Evolutionary conservation across 2,797 vertebrate species (phyloP).

Genomic region (Diglossa cyanea): DNA sequence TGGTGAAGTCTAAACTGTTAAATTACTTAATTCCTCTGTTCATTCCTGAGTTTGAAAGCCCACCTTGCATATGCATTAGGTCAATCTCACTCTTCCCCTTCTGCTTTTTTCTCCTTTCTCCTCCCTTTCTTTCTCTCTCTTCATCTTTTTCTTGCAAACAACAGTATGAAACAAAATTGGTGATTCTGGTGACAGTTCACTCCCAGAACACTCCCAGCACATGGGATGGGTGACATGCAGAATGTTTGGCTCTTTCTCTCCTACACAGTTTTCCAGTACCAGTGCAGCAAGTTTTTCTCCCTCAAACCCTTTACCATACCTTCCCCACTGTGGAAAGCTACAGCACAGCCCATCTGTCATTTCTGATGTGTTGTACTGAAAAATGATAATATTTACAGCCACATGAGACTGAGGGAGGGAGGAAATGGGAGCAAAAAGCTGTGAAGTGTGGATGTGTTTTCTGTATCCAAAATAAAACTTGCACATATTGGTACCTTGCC

Average conservation of each 20-base stretch:
- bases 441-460: neutral
- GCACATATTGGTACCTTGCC: constrained; percentile 7
- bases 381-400: neutral
- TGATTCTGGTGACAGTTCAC: neutral
- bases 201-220: neutral
- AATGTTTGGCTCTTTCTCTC: neutral
- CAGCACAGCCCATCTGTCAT: neutral
- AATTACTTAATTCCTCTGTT: neutral
- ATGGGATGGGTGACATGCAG: neutral
- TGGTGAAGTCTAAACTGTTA: neutral
- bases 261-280: neutral
- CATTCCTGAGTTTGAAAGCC: neutral
- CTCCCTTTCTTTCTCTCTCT: neutral
- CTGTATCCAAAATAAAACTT: constrained; percentile 50
- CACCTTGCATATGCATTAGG: neutral
- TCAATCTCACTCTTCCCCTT: neutral
- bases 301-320: neutral
- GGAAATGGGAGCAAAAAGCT: neutral
- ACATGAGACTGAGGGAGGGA: neutral
- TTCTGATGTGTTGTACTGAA: neutral
- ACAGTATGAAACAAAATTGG: neutral
- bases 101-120: neutral
- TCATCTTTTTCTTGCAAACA: neutral
- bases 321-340: neutral
- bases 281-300: neutral